A percentile compares a stretch with the other conserved stretches of the same genome.
Conservation (phyloP, 2,888 invertebrate species). For the Ceraclea dissimilis region DNA sequence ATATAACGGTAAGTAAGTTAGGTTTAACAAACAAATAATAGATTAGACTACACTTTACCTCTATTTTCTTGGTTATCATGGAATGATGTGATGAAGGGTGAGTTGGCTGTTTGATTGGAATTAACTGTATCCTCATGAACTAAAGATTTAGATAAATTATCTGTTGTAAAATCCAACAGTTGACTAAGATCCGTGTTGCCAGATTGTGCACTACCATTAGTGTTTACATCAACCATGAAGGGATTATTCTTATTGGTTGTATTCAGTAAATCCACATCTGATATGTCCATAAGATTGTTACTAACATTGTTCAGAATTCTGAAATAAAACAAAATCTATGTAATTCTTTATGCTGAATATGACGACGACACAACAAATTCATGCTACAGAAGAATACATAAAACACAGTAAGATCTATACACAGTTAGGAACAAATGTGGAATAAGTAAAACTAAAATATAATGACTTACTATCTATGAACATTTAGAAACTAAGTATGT, state of each 20-base stretch:
- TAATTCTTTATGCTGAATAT: not conserved
- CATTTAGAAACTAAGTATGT: not conserved
- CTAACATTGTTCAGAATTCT: conserved; percentile 46
- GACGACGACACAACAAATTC: no score
- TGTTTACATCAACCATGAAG: conserved; percentile 29
- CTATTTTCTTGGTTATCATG: conserved; percentile 26
- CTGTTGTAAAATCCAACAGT: conserved; percentile 20
- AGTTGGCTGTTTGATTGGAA: conserved; percentile 24
- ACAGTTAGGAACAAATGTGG: no score
- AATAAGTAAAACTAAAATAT: no score
- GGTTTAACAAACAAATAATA: no score
- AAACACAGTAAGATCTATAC: not conserved
- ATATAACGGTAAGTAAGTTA: no score
- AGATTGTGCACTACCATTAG: conserved; percentile 15
- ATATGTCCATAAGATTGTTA: conserved; percentile 44
- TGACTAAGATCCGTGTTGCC: conserved; percentile 12
- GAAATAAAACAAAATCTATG: conserved; percentile 28
- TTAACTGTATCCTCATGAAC: conserved; percentile 24
- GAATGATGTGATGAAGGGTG: conserved; percentile 26
- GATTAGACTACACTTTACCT: conserved; percentile 21
- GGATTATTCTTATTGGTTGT: conserved; percentile 35
- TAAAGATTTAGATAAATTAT: conserved; percentile 20
- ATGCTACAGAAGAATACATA: not conserved
- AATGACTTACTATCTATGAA: not conserved
- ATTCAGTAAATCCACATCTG: conserved; percentile 39